Conservation (phyloP, 2,113 vertebrate species). For the Odobenus rosmarus region DNA sequence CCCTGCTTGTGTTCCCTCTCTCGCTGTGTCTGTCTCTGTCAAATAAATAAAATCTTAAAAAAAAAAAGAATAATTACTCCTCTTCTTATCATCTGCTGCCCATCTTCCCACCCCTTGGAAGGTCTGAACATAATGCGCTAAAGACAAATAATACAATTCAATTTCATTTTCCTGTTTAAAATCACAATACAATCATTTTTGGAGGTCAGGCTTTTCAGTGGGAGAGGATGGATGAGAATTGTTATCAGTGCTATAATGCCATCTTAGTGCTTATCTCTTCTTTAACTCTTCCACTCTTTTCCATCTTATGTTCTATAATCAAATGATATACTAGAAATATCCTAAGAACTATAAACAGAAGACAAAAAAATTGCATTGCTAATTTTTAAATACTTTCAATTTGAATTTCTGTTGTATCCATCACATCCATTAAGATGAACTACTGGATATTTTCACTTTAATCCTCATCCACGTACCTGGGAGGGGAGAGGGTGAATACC, state of each 20-base stretch:
- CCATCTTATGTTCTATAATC: neutral
- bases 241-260: accelerated
- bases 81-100: neutral
- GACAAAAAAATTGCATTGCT: neutral
- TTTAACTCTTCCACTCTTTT: neutral
- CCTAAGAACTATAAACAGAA: neutral
- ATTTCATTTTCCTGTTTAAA: neutral
- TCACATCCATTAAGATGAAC: neutral
- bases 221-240: neutral
- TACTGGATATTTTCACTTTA: neutral
- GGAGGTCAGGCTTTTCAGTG: neutral
- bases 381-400: neutral
- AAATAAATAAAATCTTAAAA: neutral
- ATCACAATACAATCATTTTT: neutral
- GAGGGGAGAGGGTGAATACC: neutral
- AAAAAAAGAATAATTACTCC: neutral
- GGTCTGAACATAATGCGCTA: neutral
- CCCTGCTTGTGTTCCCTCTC: neutral
- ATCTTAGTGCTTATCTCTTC: neutral
- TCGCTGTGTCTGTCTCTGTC: neutral
- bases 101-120: neutral
- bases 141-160: neutral
- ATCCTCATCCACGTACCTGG: neutral
- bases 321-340: neutral
- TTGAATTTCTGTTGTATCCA: neutral